Percentiles rank a stretch among this genome's conserved stretches.
phyloP scores from a whole-genome alignment of 37 sponge, comb jelly and placozoan genomes.

The Spongilla lacustris region DNA sequence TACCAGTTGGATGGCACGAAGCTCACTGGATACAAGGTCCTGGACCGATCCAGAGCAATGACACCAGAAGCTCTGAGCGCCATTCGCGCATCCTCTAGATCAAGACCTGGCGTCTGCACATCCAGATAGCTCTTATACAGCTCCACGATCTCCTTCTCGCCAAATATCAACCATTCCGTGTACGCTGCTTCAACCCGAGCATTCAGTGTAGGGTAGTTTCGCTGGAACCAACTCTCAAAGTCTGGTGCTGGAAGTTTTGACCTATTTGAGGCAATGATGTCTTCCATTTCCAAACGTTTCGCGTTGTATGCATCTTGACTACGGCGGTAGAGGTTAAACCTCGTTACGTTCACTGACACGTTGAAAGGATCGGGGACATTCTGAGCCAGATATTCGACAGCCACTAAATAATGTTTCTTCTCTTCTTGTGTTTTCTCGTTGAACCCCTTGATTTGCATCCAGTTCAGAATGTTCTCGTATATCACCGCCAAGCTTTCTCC shows the following conservation, averaged over 20 bases:
- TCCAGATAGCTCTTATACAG: constrained; percentile 35
- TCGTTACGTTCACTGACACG: not conserved
- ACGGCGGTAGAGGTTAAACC: constrained; percentile 2
- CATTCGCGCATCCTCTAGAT: constrained; percentile 41
- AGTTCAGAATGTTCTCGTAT: constrained; percentile 8
- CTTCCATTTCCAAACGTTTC: constrained; percentile 1
- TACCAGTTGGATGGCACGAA: constrained; percentile 66
- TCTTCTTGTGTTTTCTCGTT: constrained; percentile 3
- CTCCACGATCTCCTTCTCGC: constrained; percentile 58
- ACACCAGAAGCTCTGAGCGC: constrained; percentile 55
- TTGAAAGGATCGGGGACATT: constrained; percentile 14
- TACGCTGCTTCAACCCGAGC: constrained; percentile 18
- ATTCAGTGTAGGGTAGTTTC: constrained; percentile 8
- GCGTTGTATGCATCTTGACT: constrained; percentile 6
- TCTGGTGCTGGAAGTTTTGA: not conserved
- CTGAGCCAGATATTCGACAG: not conserved
- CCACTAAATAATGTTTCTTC: constrained; percentile 9
- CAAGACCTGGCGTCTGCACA: constrained; percentile 24
- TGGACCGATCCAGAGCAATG: constrained; percentile 49
- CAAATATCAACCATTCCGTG: constrained; percentile 59
- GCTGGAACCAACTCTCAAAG: constrained; percentile 21
- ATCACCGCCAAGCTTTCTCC: constrained; percentile 20
- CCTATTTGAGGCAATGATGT: not conserved
- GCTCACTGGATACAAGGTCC: constrained; percentile 59
- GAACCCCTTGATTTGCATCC: constrained; percentile 20